A percentile compares a stretch with the other conserved stretches of the same genome.
Conservation (phyloP, 1,140 invertebrate species). For the Epicauta chinensis region DNA sequence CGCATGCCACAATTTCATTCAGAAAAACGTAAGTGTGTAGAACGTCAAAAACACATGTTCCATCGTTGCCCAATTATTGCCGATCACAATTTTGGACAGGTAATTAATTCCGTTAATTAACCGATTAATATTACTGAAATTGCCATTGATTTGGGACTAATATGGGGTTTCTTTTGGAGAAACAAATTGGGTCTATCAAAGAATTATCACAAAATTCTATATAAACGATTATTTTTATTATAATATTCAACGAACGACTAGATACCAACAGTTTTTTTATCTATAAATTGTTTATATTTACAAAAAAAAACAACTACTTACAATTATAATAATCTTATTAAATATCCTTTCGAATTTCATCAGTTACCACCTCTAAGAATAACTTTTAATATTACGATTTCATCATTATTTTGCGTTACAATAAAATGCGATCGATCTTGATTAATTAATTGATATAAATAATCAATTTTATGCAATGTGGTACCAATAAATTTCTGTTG, state of each 20-base stretch:
- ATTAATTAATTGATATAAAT: slow-evolving; percentile 22
- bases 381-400: slow-evolving; percentile 25
- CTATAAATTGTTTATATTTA: not conserved
- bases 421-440: slow-evolving; percentile 24
- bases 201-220: no score
- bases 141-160: no score
- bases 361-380: slow-evolving; percentile 28
- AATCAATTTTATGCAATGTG: slow-evolving; percentile 13
- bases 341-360: slow-evolving; percentile 24
- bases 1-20: no score
- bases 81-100: no score
- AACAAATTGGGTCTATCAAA: no score
- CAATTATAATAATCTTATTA: not conserved
- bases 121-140: no score
- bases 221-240: no score
- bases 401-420: slow-evolving; percentile 20
- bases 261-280: not conserved
- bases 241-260: not conserved
- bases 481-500: slow-evolving; percentile 13
- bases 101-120: no score
- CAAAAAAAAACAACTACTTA: not conserved
- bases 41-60: no score
- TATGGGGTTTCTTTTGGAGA: no score
- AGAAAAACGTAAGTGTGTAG: no score
- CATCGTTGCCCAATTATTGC: no score